Percentiles rank a stretch among this genome's conserved stretches.
Evolutionary conservation across 2,797 vertebrate genomes (phyloP).

Genomic region (Periparus ater): DNA sequence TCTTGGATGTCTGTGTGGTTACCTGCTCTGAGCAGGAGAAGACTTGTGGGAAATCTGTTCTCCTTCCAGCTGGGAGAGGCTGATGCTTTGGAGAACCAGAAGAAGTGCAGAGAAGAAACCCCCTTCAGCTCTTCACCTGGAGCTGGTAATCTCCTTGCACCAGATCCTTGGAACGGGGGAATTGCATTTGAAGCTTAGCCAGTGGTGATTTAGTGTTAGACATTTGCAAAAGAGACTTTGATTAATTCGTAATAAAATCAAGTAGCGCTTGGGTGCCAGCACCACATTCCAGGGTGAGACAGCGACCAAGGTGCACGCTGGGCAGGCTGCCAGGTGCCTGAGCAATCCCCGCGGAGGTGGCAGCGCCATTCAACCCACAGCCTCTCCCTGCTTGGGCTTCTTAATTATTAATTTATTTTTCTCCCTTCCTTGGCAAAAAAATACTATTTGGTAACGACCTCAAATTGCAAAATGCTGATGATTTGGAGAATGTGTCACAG

Average conservation of each 20-base stretch:
- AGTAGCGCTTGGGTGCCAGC: conserved; percentile 45
- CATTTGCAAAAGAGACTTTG: conserved; percentile 15
- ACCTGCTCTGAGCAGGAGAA: conserved; percentile 33
- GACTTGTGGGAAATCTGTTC: conserved; percentile 16
- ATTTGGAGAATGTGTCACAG: conserved; percentile 70
- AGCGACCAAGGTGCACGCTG: conserved; percentile 33
- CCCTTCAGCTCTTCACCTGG: conserved; percentile 53
- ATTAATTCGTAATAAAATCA: conserved; percentile 59
- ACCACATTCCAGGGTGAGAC: conserved; percentile 59
- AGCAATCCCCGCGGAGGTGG: conserved; percentile 43
- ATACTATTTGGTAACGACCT: conserved; percentile 51
- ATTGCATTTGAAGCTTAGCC: neutral
- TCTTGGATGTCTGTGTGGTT: neutral
- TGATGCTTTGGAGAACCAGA: neutral
- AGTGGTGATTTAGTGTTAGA: conserved; percentile 24
- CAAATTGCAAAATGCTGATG: conserved; percentile 71
- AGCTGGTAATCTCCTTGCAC: neutral
- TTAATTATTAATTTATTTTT: conserved; percentile 47
- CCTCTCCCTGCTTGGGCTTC: conserved; percentile 19
- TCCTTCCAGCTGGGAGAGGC: conserved; percentile 43
- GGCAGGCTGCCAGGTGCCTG: conserved; percentile 47
- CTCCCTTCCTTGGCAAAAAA: conserved; percentile 50
- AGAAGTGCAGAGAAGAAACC: conserved; percentile 32
- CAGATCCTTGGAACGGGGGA: neutral
- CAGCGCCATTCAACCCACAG: conserved; percentile 65